These are phyloP conservation scores for Pentamera pediparva DNA, from an alignment of 53 echinoderm and acorn worm species.

Conservation along the genomic window DNA sequence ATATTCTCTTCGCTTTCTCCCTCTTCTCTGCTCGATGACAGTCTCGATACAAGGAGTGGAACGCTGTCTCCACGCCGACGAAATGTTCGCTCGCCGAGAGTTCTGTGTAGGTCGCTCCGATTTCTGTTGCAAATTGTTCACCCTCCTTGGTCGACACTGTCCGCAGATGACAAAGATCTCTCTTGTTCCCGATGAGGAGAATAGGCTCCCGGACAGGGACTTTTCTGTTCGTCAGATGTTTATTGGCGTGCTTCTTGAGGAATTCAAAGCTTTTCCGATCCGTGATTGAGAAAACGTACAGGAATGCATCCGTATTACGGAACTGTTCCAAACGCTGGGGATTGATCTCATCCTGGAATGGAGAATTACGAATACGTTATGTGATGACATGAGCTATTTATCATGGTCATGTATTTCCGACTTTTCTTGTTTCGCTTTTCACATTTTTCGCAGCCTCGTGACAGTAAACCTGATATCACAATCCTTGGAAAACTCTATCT, in stretches of 20 bases:
- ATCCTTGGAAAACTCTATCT: no score
- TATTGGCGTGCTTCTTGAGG: conserved; percentile 20
- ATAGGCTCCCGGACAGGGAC: conserved; percentile 68
- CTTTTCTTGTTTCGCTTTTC: no score
- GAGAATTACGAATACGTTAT: no score
- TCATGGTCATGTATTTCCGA: no score
- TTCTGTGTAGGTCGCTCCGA: conserved; percentile 73
- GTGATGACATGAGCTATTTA: no score
- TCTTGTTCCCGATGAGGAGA: conserved; percentile 83
- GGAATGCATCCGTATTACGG: conserved; percentile 61
- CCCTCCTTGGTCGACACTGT: conserved; percentile 66
- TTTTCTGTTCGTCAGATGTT: conserved; percentile 33
- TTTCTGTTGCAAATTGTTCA: conserved; percentile 68
- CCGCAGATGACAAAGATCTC: conserved; percentile 77
- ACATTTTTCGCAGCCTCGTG: no score
- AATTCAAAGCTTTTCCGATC: conserved; percentile 72
- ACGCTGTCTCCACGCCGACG: conserved; percentile 62
- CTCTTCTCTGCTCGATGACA: conserved; percentile 81
- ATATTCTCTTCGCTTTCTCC: conserved; percentile 88
- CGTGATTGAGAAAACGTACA: conserved; percentile 78
- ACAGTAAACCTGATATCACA: no score
- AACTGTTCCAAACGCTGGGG: conserved; percentile 73
- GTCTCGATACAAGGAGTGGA: conserved; percentile 81
- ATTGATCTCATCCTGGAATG: conserved; percentile 71
- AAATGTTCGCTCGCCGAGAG: conserved; percentile 80